Evolutionary conservation across 2,888 invertebrate species (phyloP), one percentile per base, ranked within the genome.

Genomic region (Drosophila emarginata): DNA sequence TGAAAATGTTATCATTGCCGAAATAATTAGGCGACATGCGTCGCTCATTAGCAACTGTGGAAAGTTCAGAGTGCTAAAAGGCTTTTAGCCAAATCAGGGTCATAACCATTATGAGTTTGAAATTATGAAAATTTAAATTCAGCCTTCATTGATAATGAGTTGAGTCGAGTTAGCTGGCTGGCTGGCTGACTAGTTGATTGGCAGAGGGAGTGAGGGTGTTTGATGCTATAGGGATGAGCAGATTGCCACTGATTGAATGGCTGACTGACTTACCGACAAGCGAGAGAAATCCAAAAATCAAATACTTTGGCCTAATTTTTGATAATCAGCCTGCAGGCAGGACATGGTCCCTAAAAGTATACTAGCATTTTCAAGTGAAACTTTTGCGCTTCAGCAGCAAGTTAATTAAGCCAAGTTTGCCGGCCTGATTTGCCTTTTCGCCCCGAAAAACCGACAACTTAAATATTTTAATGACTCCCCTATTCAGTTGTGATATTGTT

Each of bases 391-490:
- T 75, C 70, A 83, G 83, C 76, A 79, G 76, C 45, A 80, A 86
- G 85, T 85, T 85, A 88, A 85, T 85, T 85, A 88, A 87, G 85
- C 84, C 79, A 88, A 87, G 81, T 85, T 86, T 71, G 67, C 53
- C 71, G 64, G 64, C 50, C 77, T 74, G 74, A 60, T 67, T 58
- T 61, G 66, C 63, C 78, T 64, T 68, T 78, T 78, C 81, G 69
- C 28, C 75, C 75, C 77, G 78, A 87, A 80, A 74, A 81, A 76
- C 63, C 72, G 73, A 18, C 82, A 85, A 77, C 74, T 85, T 82
- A 75, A 87, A 82, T 87, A 84, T 82, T 80, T 82, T 69, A 79
- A 74, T 70, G 70, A 54, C 28, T 40, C 53, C 37, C 36, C 14
- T 9, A 15, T 15, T 18, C 40, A 9, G 7, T 4, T 45, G 18